Conservation (phyloP, 1,140 invertebrate species). For the Drosophila pseudoananassae region DNA sequence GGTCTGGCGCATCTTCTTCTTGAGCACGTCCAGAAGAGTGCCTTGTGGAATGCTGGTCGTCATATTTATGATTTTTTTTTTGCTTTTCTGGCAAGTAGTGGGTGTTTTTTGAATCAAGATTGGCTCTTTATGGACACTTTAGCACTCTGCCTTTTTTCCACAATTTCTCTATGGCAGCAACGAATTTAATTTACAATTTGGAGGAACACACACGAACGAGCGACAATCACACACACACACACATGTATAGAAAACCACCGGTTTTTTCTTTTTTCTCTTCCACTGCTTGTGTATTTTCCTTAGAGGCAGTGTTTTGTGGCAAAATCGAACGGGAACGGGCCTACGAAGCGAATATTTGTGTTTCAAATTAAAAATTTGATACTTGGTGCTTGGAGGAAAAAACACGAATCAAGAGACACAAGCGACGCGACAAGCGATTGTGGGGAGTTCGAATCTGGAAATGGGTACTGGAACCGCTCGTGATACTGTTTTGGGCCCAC, state of each 20-base stretch:
- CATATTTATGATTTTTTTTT: constrained; percentile 87
- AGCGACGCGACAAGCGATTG: constrained; percentile 71
- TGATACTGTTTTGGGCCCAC: not conserved
- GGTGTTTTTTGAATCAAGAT: constrained; percentile 79
- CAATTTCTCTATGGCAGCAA: constrained; percentile 64
- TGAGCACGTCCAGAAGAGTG: constrained; percentile 96
- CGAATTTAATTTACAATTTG: constrained; percentile 66
- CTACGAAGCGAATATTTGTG: not conserved
- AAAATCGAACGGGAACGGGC: constrained; percentile 7
- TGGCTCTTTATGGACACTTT: constrained; percentile 41
- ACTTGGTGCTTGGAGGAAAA: constrained; percentile 31
- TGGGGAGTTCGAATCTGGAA: constrained; percentile 73
- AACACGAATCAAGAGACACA: constrained; percentile 53
- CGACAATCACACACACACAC: constrained; percentile 55
- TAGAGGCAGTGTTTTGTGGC: constrained; percentile 46
- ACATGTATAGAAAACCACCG: constrained; percentile 67
- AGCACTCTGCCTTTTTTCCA: constrained; percentile 61
- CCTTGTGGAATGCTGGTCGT: constrained; percentile 94
- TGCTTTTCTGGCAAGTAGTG: constrained; percentile 27
- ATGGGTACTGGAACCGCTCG: constrained; percentile 48
- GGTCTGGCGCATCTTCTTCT: constrained; percentile 99
- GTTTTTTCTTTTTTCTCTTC: constrained; percentile 76
- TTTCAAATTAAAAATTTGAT: constrained; percentile 46
- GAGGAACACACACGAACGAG: constrained; percentile 55
- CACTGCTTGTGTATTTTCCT: constrained; percentile 43